Evolutionary conservation across 2,888 invertebrate species (phyloP).

Genomic region (Lepas anatifera): DNA sequence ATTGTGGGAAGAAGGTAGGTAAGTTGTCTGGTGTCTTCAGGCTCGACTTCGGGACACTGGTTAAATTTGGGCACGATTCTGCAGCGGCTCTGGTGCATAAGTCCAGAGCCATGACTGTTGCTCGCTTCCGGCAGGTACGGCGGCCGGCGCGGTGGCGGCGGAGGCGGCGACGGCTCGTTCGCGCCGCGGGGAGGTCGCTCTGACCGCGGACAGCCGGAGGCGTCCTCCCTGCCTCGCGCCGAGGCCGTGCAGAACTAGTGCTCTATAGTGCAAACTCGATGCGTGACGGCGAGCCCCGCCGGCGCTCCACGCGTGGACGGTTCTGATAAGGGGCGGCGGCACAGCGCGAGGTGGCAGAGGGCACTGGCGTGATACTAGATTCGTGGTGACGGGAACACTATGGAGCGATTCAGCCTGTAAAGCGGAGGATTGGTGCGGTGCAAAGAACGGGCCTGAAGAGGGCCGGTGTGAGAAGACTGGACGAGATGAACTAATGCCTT

Average conservation of each 20-base stretch:
- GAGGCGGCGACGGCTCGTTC: conserved; percentile 32
- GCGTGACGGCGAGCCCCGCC: not conserved
- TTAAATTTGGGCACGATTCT: too few species aligned
- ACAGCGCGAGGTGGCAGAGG: conserved; percentile 29
- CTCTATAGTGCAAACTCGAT: conserved; percentile 17
- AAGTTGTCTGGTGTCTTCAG: too few species aligned
- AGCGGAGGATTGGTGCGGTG: not conserved
- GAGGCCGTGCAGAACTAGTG: conserved; percentile 28
- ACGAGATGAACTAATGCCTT: too few species aligned
- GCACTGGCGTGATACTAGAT: not conserved
- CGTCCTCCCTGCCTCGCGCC: conserved; percentile 30
- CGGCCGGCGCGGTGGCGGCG: conserved; percentile 38
- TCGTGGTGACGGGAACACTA: not conserved
- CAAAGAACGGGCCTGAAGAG: too few species aligned
- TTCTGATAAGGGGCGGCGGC: too few species aligned
- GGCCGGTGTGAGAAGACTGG: too few species aligned
- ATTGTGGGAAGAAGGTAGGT: too few species aligned
- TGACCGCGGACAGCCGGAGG: not conserved
- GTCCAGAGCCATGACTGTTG: too few species aligned
- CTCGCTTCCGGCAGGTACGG: conserved; percentile 37
- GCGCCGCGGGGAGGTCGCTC: conserved; percentile 35
- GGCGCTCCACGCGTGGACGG: too few species aligned
- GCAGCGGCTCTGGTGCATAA: too few species aligned
- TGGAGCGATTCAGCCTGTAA: not conserved
- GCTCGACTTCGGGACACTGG: too few species aligned